Evolutionary conservation across 2,888 invertebrate genomes (phyloP).

Genomic region (Myathropa florea): DNA sequence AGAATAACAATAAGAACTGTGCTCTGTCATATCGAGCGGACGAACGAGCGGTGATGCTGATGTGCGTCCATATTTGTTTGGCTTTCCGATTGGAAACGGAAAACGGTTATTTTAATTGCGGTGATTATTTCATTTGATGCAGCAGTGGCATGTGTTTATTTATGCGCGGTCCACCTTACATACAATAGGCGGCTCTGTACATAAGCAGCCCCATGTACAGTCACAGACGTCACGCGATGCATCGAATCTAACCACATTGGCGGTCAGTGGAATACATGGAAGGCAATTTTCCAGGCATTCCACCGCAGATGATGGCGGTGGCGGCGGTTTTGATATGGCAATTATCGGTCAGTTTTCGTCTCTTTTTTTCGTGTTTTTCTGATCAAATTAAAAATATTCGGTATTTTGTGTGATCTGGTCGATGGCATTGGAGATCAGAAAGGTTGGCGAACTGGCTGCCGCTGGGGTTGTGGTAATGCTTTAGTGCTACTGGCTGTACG

Average conservation of each 20-base stretch:
- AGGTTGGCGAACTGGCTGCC: not conserved
- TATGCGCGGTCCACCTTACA: not conserved
- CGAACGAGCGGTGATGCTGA: not conserved
- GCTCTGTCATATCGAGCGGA: not conserved
- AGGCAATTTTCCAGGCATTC: slow-evolving; percentile 32
- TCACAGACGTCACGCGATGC: slow-evolving; percentile 41
- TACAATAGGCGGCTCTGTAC: not conserved
- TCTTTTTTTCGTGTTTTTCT: not conserved
- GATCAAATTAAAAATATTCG: not conserved
- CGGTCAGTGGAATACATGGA: slow-evolving; percentile 66
- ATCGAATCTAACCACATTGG: slow-evolving; percentile 51
- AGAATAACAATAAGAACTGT: slow-evolving; percentile 5
- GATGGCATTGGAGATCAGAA: slow-evolving; percentile 1
- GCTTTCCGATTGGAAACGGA: slow-evolving; percentile 60
- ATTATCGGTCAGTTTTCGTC: slow-evolving; percentile 33
- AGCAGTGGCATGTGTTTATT: slow-evolving; percentile 40
- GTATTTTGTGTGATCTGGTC: not conserved
- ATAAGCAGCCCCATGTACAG: not conserved
- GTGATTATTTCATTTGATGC: slow-evolving; percentile 63
- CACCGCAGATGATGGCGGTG: slow-evolving; percentile 46
- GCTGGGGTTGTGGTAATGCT: not conserved
- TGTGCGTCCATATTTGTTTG: slow-evolving; percentile 26
- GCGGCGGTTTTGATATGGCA: slow-evolving; percentile 51
- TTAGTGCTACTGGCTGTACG: not conserved
- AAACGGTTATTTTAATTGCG: slow-evolving; percentile 69